A percentile compares a stretch with the other conserved stretches of the same genome.
Evolutionary conservation across 2,113 vertebrate species (phyloP).

Genomic region (Myodes glareolus): DNA sequence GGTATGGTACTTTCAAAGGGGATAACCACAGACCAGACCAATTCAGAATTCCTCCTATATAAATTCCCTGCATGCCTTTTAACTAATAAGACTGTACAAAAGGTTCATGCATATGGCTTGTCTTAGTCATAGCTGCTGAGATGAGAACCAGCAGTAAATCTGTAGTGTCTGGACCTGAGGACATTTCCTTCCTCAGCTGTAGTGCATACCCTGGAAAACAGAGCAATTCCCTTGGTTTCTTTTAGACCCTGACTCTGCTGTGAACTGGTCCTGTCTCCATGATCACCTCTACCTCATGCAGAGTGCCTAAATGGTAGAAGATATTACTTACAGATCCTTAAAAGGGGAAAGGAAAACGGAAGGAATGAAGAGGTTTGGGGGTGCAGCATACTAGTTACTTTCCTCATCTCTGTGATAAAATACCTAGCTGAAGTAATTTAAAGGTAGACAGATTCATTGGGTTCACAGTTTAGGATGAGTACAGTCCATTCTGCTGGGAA

Average conservation of each 20-base stretch:
- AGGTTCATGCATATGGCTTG: neutral
- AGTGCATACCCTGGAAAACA: neutral
- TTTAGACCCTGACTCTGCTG: slow-evolving; percentile 8
- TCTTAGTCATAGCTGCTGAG: neutral
- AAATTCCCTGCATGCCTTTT: neutral
- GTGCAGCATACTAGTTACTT: too few relatives aligned
- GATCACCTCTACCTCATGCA: neutral
- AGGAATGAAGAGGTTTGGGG: neutral
- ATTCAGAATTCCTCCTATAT: neutral
- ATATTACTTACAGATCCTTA: slow-evolving; percentile 23
- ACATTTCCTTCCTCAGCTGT: neutral
- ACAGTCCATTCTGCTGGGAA: neutral
- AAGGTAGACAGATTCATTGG: neutral
- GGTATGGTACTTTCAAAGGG: neutral
- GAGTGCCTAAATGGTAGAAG: slow-evolving; percentile 7
- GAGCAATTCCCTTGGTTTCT: neutral
- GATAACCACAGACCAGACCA: slow-evolving; percentile 15
- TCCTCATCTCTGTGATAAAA: neutral
- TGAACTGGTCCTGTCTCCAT: neutral
- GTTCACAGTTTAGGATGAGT: neutral
- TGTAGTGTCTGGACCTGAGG: neutral
- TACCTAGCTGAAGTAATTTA: neutral
- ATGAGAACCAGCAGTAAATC: neutral
- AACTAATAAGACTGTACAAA: neutral
- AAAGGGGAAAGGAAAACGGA: neutral